phyloP scores from a whole-genome alignment of 2,888 invertebrate species.

The Frankliniella intonsa region DNA sequence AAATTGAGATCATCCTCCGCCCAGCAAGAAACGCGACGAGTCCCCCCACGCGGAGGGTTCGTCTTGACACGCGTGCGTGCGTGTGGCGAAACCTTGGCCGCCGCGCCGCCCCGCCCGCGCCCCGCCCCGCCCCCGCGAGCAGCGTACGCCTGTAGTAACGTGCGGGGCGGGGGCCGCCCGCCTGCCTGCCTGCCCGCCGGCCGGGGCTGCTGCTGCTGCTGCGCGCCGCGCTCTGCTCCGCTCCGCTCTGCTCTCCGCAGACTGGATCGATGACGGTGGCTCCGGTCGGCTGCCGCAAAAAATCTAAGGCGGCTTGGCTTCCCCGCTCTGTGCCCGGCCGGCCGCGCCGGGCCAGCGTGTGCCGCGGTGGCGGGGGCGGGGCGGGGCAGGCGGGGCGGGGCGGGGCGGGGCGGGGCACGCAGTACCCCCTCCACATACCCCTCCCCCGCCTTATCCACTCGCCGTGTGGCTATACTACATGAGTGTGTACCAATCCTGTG shows the following conservation, averaged over 20 bases:
- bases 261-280: conserved; percentile 21
- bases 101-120: background rate
- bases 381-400: background rate
- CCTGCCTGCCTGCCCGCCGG: background rate
- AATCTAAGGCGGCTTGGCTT: conserved; percentile 22
- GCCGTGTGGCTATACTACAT: no score
- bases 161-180: no score
- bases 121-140: background rate
- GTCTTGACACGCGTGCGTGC: no score
- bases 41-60: no score
- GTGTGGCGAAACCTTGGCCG: background rate
- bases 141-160: no score
- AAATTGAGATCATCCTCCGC: no score
- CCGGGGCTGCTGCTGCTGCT: background rate
- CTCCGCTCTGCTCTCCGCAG: background rate
- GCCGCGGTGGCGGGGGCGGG: background rate
- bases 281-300: conserved; percentile 21
- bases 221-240: background rate
- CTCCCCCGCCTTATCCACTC: no score
- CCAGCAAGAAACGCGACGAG: no score
- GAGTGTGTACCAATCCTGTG: no score
- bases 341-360: background rate
- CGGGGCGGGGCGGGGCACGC: background rate
- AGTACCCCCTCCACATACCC: no score
- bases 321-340: background rate